Evolutionary conservation across 2,797 vertebrate species (phyloP), one percentile per base, ranked within the genome.

Genomic region (Lutjanus campechanus): DNA sequence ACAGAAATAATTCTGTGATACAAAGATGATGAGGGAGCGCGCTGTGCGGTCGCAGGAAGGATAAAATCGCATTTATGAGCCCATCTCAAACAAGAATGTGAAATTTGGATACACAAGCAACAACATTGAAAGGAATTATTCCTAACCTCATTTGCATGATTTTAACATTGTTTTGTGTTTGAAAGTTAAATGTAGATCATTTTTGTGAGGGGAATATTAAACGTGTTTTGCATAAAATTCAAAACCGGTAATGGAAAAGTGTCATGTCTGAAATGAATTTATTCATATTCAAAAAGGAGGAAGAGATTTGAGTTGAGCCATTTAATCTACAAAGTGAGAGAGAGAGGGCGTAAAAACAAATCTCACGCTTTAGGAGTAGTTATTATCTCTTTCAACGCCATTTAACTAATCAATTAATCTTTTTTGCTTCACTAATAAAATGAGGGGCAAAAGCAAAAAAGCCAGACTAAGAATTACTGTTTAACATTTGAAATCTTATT

Each of bases 1-100:
- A 73, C 22, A 19, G 29, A 76, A 82, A 66, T 64, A 76, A 50
- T 55, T 51, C 41, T 73, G 83, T 69, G 41, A 82, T 49, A 62
- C 43, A 81, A 82, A 82, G 53, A 85, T 65, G 66, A 88, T 55
- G 69, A 60, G 56, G 19, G 47, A 63, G 13, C 51, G 8, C n/a
- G 29, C 43, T 40, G 63, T 58, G 62, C 15, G 55, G 62, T 2
- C 71, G 20, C 25, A 63, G n/a, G 51, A 62, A 22, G 2, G 11
- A 11, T 29, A 54, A 20, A 25, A 7, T 13, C 25, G n/a, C 50
- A 49, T 60, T 65, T 50, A 13, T 54, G 20, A 11, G 36, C 10
- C 2, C 19, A 11, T 46, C 36, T 68, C 25, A 67, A 63, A 78
- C 12, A 60, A 47, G 7, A n/a, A 41, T 25, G 7, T 43, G 5